Conservation (phyloP, 2,888 invertebrate genomes). For the Synanthedon myopaeformis region DNA sequence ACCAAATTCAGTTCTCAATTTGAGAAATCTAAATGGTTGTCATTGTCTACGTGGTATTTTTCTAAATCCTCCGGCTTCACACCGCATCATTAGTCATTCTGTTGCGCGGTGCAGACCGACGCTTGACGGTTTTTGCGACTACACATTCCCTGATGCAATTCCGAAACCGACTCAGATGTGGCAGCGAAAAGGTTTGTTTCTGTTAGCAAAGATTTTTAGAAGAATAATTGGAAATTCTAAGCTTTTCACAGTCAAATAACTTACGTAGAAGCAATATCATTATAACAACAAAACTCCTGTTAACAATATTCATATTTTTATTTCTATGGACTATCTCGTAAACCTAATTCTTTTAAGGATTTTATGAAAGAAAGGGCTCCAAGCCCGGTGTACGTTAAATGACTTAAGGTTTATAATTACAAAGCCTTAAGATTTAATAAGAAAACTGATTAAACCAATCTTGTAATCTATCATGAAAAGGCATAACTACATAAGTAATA, state of each 20-base stretch:
- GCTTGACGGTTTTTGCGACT: slow-evolving; percentile 48
- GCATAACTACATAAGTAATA: too few species aligned
- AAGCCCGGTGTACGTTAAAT: too few species aligned
- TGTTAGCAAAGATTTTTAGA: background rate
- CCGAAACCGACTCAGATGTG: slow-evolving; percentile 6
- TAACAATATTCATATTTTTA: too few species aligned
- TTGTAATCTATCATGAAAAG: background rate
- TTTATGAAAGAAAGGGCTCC: background rate
- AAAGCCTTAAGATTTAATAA: background rate
- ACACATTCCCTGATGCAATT: slow-evolving; percentile 30
- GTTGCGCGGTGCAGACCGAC: slow-evolving; percentile 29
- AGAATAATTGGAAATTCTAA: background rate
- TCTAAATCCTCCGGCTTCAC: slow-evolving; percentile 34
- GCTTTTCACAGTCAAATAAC: background rate
- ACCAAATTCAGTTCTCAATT: slow-evolving; percentile 25
- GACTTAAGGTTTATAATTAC: background rate
- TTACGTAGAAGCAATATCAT: too few species aligned
- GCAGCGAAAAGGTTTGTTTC: background rate
- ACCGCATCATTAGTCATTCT: slow-evolving; percentile 53
- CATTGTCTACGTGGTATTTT: slow-evolving; percentile 51
- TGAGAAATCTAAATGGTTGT: slow-evolving; percentile 40
- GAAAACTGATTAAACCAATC: background rate
- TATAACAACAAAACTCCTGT: too few species aligned
- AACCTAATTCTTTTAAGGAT: background rate
- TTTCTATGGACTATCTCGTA: background rate